Conservation (phyloP, 2,113 vertebrate genomes). For the Trogon surrucura region DNA sequence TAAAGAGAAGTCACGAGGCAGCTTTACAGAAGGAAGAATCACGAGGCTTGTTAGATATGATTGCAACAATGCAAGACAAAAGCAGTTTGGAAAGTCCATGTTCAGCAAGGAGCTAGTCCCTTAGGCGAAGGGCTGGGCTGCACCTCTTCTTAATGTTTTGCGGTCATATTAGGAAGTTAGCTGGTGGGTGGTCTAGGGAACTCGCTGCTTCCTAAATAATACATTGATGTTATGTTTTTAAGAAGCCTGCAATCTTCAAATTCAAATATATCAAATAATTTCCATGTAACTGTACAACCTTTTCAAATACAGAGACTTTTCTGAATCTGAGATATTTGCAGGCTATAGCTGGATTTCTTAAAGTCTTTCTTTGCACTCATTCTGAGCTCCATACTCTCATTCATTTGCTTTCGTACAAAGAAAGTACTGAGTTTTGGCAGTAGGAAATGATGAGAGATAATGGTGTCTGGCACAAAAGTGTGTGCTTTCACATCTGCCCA, state of each 20-base stretch:
- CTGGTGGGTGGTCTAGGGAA: background rate
- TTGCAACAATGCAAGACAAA: background rate
- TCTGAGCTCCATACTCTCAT: background rate
- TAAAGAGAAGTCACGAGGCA: background rate
- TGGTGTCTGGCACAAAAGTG: background rate
- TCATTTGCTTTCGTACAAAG: background rate
- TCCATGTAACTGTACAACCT: background rate
- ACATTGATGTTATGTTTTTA: background rate
- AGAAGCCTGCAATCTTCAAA: background rate
- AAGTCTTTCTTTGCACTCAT: background rate
- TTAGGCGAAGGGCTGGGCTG: background rate
- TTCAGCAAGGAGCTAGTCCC: background rate
- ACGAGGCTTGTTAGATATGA: background rate
- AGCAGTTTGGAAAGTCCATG: background rate
- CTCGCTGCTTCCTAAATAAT: background rate
- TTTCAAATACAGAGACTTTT: background rate
- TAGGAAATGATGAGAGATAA: background rate
- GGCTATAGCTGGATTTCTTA: background rate
- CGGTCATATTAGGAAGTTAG: background rate
- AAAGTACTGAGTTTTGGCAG: background rate
- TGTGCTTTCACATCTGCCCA: background rate
- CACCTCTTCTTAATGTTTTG: background rate
- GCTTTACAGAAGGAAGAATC: background rate
- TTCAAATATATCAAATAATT: background rate
- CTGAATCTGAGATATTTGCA: background rate